Percentiles rank a stretch among this genome's conserved stretches.
These are phyloP conservation scores for Volucella zonaria DNA, from an alignment of 2,888 invertebrate genomes.

Conservation along the genomic window DNA sequence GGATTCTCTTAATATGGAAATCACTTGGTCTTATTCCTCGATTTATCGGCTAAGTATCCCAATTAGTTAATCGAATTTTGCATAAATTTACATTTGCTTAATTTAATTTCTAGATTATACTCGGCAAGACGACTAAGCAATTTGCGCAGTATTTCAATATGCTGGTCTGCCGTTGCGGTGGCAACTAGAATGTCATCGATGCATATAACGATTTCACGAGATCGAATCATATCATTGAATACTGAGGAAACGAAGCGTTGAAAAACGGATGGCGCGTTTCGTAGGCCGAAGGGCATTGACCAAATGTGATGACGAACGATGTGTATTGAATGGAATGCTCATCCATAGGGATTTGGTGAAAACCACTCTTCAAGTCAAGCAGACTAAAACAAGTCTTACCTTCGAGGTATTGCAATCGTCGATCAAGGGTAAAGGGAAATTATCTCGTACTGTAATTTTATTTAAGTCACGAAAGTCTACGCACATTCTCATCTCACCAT, in stretches of 20 bases:
- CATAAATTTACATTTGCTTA: constrained; percentile 24
- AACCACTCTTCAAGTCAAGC: constrained; percentile 74
- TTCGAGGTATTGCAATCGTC: constrained; percentile 63
- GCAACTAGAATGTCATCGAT: constrained; percentile 60
- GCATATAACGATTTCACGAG: constrained; percentile 44
- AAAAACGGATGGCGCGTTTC: constrained; percentile 67
- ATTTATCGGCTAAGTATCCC: not conserved
- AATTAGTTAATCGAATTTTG: no score
- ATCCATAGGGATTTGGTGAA: constrained; percentile 71
- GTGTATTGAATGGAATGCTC: constrained; percentile 73
- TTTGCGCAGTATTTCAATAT: constrained; percentile 27
- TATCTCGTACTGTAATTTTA: constrained; percentile 61
- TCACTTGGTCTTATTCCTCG: constrained; percentile 44
- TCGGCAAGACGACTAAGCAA: constrained; percentile 34
- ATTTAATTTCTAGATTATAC: constrained; percentile 25
- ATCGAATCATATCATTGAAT: constrained; percentile 32
- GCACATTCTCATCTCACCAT: constrained; percentile 48
- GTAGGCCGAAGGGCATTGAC: constrained; percentile 74
- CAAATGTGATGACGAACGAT: constrained; percentile 74
- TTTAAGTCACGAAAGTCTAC: constrained; percentile 51
- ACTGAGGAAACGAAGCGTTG: constrained; percentile 53
- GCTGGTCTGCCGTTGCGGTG: constrained; percentile 19
- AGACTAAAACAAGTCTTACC: constrained; percentile 70
- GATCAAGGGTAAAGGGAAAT: constrained; percentile 65
- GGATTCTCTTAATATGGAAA: constrained; percentile 35